Conservation (phyloP, 2,888 invertebrate genomes). For the Vannuccia rotundouncinata region DNA sequence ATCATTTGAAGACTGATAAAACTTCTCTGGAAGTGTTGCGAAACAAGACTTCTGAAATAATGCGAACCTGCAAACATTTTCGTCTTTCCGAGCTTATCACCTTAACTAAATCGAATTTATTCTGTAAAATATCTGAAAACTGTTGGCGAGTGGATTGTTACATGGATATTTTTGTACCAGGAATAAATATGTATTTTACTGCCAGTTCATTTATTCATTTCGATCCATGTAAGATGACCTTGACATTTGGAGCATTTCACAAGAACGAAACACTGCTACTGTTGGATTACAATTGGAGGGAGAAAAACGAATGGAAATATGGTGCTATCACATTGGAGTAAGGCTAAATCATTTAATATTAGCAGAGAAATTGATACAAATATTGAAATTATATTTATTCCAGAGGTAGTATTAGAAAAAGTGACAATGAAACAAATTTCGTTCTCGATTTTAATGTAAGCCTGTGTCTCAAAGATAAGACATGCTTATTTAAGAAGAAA, state of each 20-base stretch:
- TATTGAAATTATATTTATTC: neutral
- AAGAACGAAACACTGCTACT: constrained; percentile 40
- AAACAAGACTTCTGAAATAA: neutral
- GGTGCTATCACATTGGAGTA: neutral
- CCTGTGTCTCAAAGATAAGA: neutral
- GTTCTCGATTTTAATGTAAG: constrained; percentile 39
- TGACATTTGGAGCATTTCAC: constrained; percentile 41
- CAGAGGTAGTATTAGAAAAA: constrained; percentile 41
- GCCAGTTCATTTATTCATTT: constrained; percentile 42
- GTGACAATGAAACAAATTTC: constrained; percentile 38
- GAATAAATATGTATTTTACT: constrained; percentile 38
- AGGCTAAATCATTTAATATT: neutral
- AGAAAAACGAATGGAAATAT: neutral
- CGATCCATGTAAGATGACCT: constrained; percentile 40
- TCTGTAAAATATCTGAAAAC: constrained; percentile 42
- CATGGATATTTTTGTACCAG: constrained; percentile 42
- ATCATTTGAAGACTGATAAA: neutral
- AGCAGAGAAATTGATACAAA: neutral
- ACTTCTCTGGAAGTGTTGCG: neutral
- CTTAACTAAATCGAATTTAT: neutral
- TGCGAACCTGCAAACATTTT: neutral
- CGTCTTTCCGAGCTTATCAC: neutral
- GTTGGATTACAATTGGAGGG: constrained; percentile 41
- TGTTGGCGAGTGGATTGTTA: constrained; percentile 45
- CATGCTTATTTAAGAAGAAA: neutral